phyloP scores from a whole-genome alignment of 1,140 invertebrate species.

The Campoletis sonorensis region DNA sequence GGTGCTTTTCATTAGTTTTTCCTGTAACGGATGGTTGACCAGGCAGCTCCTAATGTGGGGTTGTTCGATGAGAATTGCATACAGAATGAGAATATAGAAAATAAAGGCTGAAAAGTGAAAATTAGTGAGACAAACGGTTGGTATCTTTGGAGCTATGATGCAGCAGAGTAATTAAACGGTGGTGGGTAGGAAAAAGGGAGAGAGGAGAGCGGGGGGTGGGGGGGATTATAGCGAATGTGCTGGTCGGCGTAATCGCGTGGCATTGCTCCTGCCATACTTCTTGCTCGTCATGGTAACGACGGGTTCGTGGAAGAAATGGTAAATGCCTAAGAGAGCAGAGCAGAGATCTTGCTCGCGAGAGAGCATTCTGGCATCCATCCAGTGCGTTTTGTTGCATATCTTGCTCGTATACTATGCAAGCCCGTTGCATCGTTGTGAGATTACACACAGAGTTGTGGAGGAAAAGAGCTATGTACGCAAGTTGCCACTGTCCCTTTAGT shows the following conservation, averaged over 20 bases:
- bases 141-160: conserved; percentile 57
- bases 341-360: conserved; percentile 33
- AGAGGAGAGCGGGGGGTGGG: neutral
- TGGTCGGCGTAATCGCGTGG: conserved; percentile 61
- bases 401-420: conserved; percentile 26
- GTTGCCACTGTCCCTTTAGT: conserved; percentile 13
- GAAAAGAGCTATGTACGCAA: conserved; percentile 6
- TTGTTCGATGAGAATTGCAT: too few relatives aligned
- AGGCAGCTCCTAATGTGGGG: too few relatives aligned
- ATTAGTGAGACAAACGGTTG: conserved; percentile 1
- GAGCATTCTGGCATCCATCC: neutral
- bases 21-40: too few relatives aligned
- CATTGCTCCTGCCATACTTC: conserved; percentile 51
- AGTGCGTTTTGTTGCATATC: conserved; percentile 44
- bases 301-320: conserved; percentile 71
- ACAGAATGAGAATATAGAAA: neutral
- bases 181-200: conserved; percentile 33
- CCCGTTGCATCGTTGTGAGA: conserved; percentile 45
- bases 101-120: conserved; percentile 43
- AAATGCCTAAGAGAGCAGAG: conserved; percentile 56
- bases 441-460: conserved; percentile 54
- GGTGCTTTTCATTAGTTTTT: too few relatives aligned
- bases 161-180: conserved; percentile 66
- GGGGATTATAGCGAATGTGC: conserved; percentile 28
- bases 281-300: conserved; percentile 70